Conservation (phyloP, 2,113 vertebrate species). For the Lepus timidus region DNA sequence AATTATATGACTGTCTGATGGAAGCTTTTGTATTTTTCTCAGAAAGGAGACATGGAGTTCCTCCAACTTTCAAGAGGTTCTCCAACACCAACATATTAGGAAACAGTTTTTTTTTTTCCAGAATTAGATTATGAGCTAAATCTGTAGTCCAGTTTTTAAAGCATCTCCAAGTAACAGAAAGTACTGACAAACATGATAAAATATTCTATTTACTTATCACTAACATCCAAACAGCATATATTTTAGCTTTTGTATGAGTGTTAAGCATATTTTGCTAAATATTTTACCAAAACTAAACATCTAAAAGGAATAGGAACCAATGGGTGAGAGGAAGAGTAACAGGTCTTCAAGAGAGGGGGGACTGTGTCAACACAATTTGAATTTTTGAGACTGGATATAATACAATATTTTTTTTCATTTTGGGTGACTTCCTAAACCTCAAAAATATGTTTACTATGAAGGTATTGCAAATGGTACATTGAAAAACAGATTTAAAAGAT, state of each 20-base stretch:
- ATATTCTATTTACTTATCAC: neutral
- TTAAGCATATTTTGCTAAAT: neutral
- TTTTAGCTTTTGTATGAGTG: neutral
- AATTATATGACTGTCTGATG: slow-evolving; percentile 4
- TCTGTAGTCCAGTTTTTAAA: neutral
- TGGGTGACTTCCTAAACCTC: neutral
- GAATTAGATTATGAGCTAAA: neutral
- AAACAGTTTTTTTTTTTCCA: neutral
- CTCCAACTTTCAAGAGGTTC: neutral
- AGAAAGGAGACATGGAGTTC: neutral
- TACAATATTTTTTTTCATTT: neutral
- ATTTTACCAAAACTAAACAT: neutral
- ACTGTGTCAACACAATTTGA: neutral
- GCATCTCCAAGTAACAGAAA: slow-evolving; percentile 10
- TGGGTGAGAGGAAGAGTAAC: neutral
- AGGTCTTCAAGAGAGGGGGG: neutral
- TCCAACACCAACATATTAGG: neutral
- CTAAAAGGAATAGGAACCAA: neutral
- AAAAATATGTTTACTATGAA: neutral
- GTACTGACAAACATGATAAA: neutral
- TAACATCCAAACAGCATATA: neutral
- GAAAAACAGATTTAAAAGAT: too few species aligned
- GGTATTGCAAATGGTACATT: too few species aligned
- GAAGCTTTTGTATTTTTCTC: neutral
- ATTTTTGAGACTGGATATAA: neutral